Conservation (phyloP, 2,888 invertebrate species). For the Dicyrtoma fusca region DNA sequence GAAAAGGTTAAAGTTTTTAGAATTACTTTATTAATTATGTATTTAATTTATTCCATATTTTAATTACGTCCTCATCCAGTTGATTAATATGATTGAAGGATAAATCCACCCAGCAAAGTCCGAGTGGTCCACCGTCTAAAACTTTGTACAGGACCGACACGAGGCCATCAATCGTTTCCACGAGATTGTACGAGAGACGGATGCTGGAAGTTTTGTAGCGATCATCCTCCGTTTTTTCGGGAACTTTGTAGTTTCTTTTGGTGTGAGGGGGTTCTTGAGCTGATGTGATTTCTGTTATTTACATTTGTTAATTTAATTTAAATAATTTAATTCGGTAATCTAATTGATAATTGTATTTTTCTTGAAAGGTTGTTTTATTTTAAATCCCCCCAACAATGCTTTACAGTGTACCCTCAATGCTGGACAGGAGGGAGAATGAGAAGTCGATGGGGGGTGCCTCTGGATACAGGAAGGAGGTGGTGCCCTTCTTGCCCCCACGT, state of each 20-base stretch:
- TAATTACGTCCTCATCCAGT: slow-evolving; percentile 60
- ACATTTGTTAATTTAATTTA: no score
- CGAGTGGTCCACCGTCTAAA: slow-evolving; percentile 54
- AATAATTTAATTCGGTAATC: no score
- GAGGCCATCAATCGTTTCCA: slow-evolving; percentile 52
- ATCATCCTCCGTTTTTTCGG: slow-evolving; percentile 52
- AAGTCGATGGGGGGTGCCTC: slow-evolving; percentile 53
- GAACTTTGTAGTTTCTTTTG: slow-evolving; percentile 46
- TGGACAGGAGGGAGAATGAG: slow-evolving; percentile 54
- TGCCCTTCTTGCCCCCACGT: not conserved
- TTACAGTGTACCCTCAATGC: slow-evolving; percentile 46
- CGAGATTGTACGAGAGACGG: slow-evolving; percentile 53
- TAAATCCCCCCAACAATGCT: no score
- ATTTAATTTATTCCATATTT: not conserved
- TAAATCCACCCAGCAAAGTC: slow-evolving; percentile 63
- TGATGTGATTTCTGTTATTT: slow-evolving; percentile 47
- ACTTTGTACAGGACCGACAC: slow-evolving; percentile 52
- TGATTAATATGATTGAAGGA: slow-evolving; percentile 62
- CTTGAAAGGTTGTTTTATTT: no score
- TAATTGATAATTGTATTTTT: no score
- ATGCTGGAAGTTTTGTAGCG: slow-evolving; percentile 52
- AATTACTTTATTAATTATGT: not conserved
- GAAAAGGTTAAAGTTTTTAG: no score
- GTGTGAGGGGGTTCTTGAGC: slow-evolving; percentile 50
- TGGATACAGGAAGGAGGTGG: slow-evolving; percentile 44